Conservation (phyloP, 2,113 vertebrate species). For the Dipodomys stephensi region DNA sequence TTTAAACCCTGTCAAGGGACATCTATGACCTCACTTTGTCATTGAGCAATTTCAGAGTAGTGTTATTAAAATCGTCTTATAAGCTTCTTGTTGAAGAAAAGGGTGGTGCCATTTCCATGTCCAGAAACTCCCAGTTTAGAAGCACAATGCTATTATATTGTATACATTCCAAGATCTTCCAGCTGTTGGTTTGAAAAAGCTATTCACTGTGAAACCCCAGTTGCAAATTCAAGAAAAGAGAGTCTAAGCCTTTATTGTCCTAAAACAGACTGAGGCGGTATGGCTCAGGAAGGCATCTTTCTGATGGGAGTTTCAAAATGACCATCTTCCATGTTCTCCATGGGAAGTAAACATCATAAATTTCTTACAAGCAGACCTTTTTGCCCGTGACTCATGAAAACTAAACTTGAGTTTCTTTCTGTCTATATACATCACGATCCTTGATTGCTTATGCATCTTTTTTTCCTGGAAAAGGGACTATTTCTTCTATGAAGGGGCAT, state of each 20-base stretch:
- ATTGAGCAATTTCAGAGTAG: conserved; percentile 30
- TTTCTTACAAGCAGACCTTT: background rate
- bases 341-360: background rate
- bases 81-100: conserved; percentile 46
- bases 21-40: conserved; percentile 33
- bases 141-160: conserved; percentile 39
- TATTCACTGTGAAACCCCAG: conserved; percentile 40
- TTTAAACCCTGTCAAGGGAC: conserved; percentile 33
- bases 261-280: conserved; percentile 51
- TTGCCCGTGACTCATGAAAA: background rate
- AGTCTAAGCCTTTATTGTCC: conserved; percentile 61
- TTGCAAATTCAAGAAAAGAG: conserved; percentile 63
- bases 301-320: conserved; percentile 50
- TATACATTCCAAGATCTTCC: conserved; percentile 43
- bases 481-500: background rate
- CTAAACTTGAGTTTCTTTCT: background rate
- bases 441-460: background rate
- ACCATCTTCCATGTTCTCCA: conserved; percentile 21
- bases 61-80: conserved; percentile 61
- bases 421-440: background rate
- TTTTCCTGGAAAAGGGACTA: background rate
- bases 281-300: conserved; percentile 59
- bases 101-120: background rate
- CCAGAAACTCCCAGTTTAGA: conserved; percentile 48
- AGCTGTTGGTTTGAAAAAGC: conserved; percentile 64